phyloP scores from a whole-genome alignment of 1,140 invertebrate genomes.

The Trichonephila clavipes region DNA sequence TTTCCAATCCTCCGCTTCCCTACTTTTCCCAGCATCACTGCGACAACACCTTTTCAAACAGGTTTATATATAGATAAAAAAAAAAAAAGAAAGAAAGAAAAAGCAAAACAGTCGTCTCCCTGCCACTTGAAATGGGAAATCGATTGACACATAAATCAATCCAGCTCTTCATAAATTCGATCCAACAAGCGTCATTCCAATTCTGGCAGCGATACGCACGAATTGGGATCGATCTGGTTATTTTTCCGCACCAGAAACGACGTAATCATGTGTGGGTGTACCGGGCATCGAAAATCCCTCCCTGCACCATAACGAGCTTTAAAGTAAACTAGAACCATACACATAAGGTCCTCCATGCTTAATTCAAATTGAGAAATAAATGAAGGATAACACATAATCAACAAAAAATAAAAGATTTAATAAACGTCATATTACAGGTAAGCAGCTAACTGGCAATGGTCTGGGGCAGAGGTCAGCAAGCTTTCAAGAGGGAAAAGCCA shows the following conservation, averaged over 20 bases:
- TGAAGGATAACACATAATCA: no score
- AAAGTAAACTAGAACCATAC: no score
- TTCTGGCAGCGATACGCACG: neutral
- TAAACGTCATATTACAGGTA: no score
- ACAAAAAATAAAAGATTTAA: no score
- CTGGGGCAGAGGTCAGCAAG: no score
- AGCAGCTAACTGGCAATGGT: no score
- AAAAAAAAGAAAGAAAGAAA: neutral
- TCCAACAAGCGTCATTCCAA: neutral
- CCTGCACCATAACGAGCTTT: no score
- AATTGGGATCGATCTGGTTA: neutral
- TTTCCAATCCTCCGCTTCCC: neutral
- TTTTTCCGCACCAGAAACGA: neutral
- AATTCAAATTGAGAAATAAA: no score
- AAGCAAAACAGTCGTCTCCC: neutral
- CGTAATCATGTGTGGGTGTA: neutral
- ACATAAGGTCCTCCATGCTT: no score
- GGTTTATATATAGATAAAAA: neutral
- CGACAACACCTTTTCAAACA: neutral
- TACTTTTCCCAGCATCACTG: neutral
- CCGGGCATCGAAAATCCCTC: no score
- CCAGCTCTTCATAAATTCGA: neutral
- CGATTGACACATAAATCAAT: slow-evolving; percentile 21
- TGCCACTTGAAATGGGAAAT: neutral
- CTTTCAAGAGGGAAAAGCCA: no score